These are phyloP conservation scores for Drosophila sordidapex DNA, from an alignment of 2,888 invertebrate species.

Conservation along the genomic window DNA sequence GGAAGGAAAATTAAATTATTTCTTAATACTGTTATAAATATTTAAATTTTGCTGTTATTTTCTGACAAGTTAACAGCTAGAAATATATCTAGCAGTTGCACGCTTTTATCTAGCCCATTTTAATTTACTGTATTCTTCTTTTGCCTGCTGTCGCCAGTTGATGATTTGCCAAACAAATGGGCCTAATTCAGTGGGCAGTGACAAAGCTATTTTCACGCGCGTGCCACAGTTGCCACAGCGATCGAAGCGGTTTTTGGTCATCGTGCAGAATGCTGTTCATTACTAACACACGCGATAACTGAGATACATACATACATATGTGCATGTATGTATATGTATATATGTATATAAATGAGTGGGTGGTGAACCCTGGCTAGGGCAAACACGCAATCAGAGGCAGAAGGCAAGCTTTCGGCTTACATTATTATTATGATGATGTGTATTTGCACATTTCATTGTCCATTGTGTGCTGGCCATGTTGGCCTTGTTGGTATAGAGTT, in stretches of 20 bases:
- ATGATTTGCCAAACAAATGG: slow-evolving; percentile 21
- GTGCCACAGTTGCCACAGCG: slow-evolving; percentile 64
- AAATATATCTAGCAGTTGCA: neutral
- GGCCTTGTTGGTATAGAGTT: slow-evolving; percentile 2
- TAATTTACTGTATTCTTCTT: slow-evolving; percentile 29
- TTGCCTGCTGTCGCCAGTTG: slow-evolving; percentile 5
- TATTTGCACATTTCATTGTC: slow-evolving; percentile 36
- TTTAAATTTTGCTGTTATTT: neutral
- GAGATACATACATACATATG: slow-evolving; percentile 1
- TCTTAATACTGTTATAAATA: no score
- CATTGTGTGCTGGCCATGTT: slow-evolving; percentile 33
- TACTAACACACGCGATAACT: slow-evolving; percentile 34
- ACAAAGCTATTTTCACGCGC: slow-evolving; percentile 60
- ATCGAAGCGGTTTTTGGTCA: slow-evolving; percentile 5
- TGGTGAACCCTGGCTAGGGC: neutral
- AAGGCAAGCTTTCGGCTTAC: slow-evolving; percentile 17
- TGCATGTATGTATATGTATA: neutral
- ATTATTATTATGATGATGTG: slow-evolving; percentile 61
- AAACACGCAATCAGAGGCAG: slow-evolving; percentile 32
- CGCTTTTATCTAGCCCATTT: neutral
- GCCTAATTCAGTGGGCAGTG: slow-evolving; percentile 45
- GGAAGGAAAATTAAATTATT: no score
- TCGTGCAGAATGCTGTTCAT: slow-evolving; percentile 14
- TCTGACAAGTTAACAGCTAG: neutral
- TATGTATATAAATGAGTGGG: neutral